Evolutionary conservation across 2,888 invertebrate genomes (phyloP).

Genomic region (Heteromurus nitidus): DNA sequence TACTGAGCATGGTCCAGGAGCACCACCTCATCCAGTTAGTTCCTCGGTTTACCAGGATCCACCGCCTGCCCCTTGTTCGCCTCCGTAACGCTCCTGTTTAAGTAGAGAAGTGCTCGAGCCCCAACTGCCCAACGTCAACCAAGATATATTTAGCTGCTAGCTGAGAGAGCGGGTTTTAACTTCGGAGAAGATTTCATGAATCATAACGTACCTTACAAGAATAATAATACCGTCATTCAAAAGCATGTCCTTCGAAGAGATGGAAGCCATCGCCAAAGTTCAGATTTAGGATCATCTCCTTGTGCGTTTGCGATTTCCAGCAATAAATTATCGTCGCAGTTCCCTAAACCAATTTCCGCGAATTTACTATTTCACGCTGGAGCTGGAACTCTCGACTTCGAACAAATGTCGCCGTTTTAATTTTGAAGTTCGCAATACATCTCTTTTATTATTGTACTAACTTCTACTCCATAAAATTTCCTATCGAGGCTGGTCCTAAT

Average conservation of each 20-base stretch:
- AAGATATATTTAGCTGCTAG: too few species aligned
- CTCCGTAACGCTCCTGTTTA: conserved; percentile 18
- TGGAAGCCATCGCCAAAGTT: not conserved
- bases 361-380: too few species aligned
- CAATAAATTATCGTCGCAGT: too few species aligned
- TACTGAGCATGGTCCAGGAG: conserved; percentile 15
- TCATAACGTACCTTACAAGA: conserved; percentile 1
- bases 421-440: too few species aligned
- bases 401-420: too few species aligned
- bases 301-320: too few species aligned
- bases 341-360: too few species aligned
- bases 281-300: too few species aligned
- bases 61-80: not conserved
- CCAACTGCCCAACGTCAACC: conserved; percentile 46
- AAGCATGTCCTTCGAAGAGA: not conserved
- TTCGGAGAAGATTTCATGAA: not conserved
- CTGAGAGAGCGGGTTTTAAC: too few species aligned
- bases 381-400: too few species aligned
- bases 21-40: too few species aligned
- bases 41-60: conserved; percentile 18
- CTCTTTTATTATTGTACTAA: not conserved
- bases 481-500: conserved; percentile 3
- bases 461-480: not conserved
- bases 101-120: conserved; percentile 20
- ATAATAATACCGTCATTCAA: not conserved